Base-by-base conservation (phyloP, 1,140 invertebrate species). In the Drosophila lacertosa region DNA sequence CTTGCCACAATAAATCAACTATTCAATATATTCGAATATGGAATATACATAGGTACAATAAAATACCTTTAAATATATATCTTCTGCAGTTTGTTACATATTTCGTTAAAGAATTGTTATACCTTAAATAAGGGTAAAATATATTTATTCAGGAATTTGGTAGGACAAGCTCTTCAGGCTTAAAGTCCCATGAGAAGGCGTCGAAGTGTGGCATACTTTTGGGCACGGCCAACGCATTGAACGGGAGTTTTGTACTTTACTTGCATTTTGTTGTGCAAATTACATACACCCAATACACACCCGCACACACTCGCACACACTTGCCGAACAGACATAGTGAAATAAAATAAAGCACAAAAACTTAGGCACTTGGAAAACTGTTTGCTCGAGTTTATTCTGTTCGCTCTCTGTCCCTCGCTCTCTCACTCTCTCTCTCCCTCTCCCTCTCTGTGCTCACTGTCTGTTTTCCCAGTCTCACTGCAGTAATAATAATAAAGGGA, bases 401-500 rank as follows among this genome's bases (percentile, higher is more conserved):
- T 33, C 10, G 42, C 16, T 54, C 24, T 51, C 22, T 39, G 10
- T 32, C n/a, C n/a, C n/a, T n/a, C n/a, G n/a, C n/a, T n/a, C n/a
- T n/a, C n/a, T n/a, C n/a, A n/a, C n/a, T n/a, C n/a, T n/a, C n/a
- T n/a, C n/a, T n/a, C n/a, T n/a, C n/a, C n/a, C n/a, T n/a, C n/a
- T 11, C 4, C 10, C 24, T 40, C 18, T 51, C 24, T 32, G n/a
- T n/a, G n/a, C n/a, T n/a, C n/a, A n/a, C n/a, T n/a, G n/a, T n/a
- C n/a, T n/a, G 37, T 55, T 40, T 26, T 20, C n/a, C 13, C 33
- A 50, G 64, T 60, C 69, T 73, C 70, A 58, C 71, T 74, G 71
- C 66, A 74, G 71, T 74, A 69, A 74, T 74, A 74, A 74, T 74
- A 74, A 74, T 74, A 74, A 74, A 70, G 58, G 47, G 51, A 69